These are phyloP conservation scores for Dasyornis broadbenti DNA, from an alignment of 2,113 vertebrate genomes.

Conservation along the genomic window DNA sequence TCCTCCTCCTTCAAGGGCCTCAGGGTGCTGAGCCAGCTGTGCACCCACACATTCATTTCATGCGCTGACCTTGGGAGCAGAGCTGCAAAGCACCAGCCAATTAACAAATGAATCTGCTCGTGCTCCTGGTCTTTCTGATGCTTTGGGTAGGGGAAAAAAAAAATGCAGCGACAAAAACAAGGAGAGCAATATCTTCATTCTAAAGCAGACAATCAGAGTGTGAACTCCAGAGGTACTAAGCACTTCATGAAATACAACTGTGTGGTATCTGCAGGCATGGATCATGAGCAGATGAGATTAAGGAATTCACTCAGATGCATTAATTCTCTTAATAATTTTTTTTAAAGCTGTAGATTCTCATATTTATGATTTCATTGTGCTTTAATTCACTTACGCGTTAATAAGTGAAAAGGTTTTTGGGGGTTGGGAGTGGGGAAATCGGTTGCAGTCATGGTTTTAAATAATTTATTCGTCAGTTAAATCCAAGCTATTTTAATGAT, in stretches of 20 bases:
- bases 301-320: background rate
- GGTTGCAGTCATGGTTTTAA: constrained; percentile 19
- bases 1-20: background rate
- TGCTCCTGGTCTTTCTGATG: background rate
- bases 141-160: background rate
- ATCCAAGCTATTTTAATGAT: constrained; percentile 31
- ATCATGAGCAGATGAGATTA: background rate
- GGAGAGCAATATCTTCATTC: background rate
- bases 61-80: background rate
- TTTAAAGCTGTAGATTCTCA: background rate
- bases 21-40: background rate
- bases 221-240: background rate
- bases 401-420: background rate
- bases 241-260: background rate
- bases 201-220: background rate
- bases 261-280: background rate
- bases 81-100: background rate
- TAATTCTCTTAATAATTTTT: background rate
- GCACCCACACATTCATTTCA: background rate
- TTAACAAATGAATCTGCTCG: background rate
- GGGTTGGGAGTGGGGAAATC: background rate
- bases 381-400: background rate
- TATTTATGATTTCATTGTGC: constrained; percentile 2
- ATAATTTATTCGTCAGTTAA: constrained; percentile 34
- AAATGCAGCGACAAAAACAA: background rate